Conservation (phyloP, 2,888 invertebrate species). For the Caenorhabditis parvicauda region DNA sequence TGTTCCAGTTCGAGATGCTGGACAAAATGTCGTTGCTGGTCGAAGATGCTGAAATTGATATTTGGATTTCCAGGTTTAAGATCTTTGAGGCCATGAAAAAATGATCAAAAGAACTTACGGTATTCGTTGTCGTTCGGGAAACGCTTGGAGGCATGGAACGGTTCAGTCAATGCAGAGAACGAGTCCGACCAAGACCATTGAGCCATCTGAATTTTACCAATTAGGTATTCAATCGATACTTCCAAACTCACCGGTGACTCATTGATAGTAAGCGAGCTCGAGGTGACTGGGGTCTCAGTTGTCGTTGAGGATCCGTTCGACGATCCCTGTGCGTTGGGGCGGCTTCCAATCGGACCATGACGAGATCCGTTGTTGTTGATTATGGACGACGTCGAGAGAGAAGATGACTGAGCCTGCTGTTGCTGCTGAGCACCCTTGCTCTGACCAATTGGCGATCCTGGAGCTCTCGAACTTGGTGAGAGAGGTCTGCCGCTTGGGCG, state of each 20-base stretch:
- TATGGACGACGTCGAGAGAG: background rate
- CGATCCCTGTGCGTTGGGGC: conserved; percentile 6
- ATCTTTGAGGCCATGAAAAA: too few species aligned
- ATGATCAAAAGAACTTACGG: too few species aligned
- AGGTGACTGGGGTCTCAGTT: background rate
- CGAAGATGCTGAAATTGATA: too few species aligned
- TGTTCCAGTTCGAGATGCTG: too few species aligned
- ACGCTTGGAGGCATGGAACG: conserved; percentile 1
- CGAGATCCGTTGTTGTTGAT: background rate
- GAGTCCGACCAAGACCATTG: conserved; percentile 16
- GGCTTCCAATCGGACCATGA: conserved; percentile 23
- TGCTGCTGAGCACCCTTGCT: background rate
- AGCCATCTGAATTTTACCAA: conserved; percentile 2
- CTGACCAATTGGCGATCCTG: conserved; percentile 8
- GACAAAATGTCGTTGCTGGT: too few species aligned
- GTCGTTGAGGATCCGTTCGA: background rate
- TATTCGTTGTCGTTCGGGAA: background rate
- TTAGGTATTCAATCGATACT: background rate
- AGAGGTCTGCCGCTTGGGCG: conserved; percentile 3
- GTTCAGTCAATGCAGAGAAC: conserved; percentile 5
- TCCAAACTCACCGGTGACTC: too few species aligned
- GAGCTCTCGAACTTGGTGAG: conserved; percentile 4
- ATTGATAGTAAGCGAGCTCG: too few species aligned
- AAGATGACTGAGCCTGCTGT: background rate
- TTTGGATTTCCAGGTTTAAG: too few species aligned